Evolutionary conservation across 1,140 invertebrate genomes (phyloP).

Genomic region (Charaxes varanes): DNA sequence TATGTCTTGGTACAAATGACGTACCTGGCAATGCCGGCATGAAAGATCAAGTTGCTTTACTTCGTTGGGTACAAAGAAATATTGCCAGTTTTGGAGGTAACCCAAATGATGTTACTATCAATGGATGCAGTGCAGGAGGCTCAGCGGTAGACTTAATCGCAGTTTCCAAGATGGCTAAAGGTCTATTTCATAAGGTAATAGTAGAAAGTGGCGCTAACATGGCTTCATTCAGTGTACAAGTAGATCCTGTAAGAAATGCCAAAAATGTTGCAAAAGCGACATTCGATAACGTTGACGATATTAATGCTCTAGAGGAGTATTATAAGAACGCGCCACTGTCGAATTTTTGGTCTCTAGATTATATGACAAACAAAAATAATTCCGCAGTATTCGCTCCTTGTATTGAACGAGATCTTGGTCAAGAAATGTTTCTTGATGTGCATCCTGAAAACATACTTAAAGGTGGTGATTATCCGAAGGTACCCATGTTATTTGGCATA

Average conservation of each 20-base stretch:
- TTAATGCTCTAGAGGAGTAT: too few relatives aligned
- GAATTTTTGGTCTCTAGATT: too few relatives aligned
- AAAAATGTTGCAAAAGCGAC: too few relatives aligned
- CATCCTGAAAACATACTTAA: constrained; percentile 20
- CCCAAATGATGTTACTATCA: constrained; percentile 39
- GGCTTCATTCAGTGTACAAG: constrained; percentile 24
- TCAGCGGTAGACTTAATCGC: constrained; percentile 31
- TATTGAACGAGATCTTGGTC: constrained; percentile 18
- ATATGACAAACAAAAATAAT: too few relatives aligned
- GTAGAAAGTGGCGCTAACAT: constrained; percentile 26
- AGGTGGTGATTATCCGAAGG: constrained; percentile 13
- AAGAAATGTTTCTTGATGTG: constrained; percentile 22
- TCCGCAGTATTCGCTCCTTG: constrained; percentile 14
- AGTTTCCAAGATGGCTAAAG: constrained; percentile 33
- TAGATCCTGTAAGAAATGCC: constrained; percentile 35
- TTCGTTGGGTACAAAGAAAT: constrained; percentile 35
- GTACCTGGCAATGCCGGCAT: constrained; percentile 39
- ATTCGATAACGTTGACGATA: too few relatives aligned
- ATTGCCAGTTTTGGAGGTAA: constrained; percentile 39
- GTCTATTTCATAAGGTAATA: constrained; percentile 42
- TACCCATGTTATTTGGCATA: constrained; percentile 23
- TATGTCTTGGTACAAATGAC: constrained; percentile 34
- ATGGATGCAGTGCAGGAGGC: constrained; percentile 35
- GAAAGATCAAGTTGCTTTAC: constrained; percentile 39
- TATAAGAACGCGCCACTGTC: too few relatives aligned